A percentile compares a stretch with the other conserved stretches of the same genome.
These are phyloP conservation scores for Glyptemys insculpta DNA, from an alignment of 2,797 vertebrate genomes.

Conservation along the genomic window DNA sequence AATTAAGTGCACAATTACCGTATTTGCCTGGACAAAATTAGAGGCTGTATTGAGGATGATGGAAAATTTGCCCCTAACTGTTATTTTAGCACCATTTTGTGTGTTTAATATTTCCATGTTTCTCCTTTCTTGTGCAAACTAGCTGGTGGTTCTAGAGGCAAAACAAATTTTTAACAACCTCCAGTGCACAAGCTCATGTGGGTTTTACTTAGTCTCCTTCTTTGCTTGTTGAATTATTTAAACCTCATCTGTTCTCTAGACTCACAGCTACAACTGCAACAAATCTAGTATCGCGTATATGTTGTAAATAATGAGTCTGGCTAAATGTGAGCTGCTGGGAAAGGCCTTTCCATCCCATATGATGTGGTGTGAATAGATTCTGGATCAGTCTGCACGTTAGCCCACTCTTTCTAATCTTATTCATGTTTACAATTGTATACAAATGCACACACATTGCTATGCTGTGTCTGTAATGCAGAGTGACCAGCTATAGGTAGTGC, in stretches of 20 bases:
- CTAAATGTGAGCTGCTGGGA: background rate
- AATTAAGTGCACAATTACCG: background rate
- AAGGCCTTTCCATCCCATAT: background rate
- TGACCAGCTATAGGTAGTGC: background rate
- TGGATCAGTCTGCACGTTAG: background rate
- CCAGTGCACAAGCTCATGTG: background rate
- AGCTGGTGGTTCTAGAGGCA: background rate
- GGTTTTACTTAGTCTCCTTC: background rate
- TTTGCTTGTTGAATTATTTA: constrained; percentile 25
- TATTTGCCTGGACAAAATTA: background rate
- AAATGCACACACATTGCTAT: accelerated
- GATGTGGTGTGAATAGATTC: background rate
- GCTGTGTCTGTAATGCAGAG: accelerated
- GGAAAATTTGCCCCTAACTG: background rate
- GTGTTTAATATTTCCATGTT: background rate
- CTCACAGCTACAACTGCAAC: no score
- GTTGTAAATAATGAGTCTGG: constrained; percentile 37
- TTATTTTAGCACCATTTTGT: background rate
- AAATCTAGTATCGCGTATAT: background rate
- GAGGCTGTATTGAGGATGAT: background rate
- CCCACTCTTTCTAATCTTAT: background rate
- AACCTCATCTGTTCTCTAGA: background rate
- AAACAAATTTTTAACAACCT: background rate
- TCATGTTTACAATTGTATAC: background rate
- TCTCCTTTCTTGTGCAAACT: background rate